A percentile compares a stretch with the other conserved stretches of the same genome.
phyloP scores from a whole-genome alignment of 1,140 invertebrate genomes.

The Micrasema minimum region DNA sequence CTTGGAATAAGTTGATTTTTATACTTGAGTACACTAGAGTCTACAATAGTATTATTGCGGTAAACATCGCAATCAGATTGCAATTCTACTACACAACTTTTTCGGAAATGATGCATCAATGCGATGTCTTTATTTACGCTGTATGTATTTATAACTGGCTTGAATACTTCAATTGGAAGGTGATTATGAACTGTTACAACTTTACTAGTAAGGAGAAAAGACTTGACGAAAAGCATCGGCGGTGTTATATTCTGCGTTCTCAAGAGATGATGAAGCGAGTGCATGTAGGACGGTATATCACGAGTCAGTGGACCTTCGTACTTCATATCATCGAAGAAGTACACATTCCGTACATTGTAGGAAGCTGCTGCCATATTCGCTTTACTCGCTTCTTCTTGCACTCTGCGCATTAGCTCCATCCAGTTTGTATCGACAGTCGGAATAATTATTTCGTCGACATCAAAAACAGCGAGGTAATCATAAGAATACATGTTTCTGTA shows the following conservation, averaged over 20 bases:
- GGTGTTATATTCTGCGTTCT: slow-evolving; percentile 62
- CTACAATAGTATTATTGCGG: slow-evolving; percentile 26
- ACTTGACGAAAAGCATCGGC: slow-evolving; percentile 63
- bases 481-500: slow-evolving; percentile 93
- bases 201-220: slow-evolving; percentile 63
- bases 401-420: slow-evolving; percentile 81
- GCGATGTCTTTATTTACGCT: slow-evolving; percentile 60
- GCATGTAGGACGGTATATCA: slow-evolving; percentile 67
- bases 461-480: slow-evolving; percentile 88
- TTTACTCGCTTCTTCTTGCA: slow-evolving; percentile 76
- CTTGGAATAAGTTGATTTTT: slow-evolving; percentile 26
- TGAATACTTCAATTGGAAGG: slow-evolving; percentile 62
- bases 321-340: slow-evolving; percentile 90
- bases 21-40: slow-evolving; percentile 19
- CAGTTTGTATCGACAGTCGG: slow-evolving; percentile 83
- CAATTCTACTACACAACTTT: slow-evolving; percentile 59
- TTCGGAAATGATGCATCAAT: slow-evolving; percentile 68
- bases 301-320: slow-evolving; percentile 83
- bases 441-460: slow-evolving; percentile 96
- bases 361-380: slow-evolving; percentile 77
- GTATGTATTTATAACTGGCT: slow-evolving; percentile 57
- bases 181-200: slow-evolving; percentile 66
- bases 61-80: slow-evolving; percentile 5
- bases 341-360: slow-evolving; percentile 93
- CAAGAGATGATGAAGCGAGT: slow-evolving; percentile 65